Evolutionary conservation across 2,113 vertebrate species (phyloP).

Genomic region (Bubalus kerabau): DNA sequence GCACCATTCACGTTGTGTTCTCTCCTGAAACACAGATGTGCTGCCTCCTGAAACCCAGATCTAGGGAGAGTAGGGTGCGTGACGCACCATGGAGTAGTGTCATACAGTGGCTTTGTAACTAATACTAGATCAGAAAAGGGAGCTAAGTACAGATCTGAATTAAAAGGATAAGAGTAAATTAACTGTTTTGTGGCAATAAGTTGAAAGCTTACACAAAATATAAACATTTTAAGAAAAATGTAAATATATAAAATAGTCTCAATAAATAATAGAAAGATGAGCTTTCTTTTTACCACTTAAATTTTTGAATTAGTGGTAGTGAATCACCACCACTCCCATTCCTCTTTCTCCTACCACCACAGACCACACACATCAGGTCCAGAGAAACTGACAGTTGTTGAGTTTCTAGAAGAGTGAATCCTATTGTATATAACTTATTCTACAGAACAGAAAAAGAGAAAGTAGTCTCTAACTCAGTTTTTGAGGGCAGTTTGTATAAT

Average conservation of each 20-base stretch:
- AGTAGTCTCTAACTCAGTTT: not conserved
- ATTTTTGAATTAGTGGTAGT: not conserved
- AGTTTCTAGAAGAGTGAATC: not conserved
- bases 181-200: not conserved
- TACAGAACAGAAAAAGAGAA: not conserved
- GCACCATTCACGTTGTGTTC: not conserved
- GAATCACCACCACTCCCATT: not conserved
- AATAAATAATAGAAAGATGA: not conserved
- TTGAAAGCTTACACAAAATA: not conserved
- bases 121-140: not conserved
- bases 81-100: accelerated
- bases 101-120: not conserved
- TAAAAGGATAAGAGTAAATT: not conserved
- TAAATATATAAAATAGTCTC: not conserved
- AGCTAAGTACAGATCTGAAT: not conserved
- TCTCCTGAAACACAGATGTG: no score
- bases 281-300: not conserved
- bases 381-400: not conserved
- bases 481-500: not conserved
- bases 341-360: not conserved
- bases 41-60: not conserved
- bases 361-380: not conserved
- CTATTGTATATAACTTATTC: not conserved
- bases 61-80: not conserved
- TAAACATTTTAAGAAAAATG: not conserved